phyloP scores from a whole-genome alignment of 2,888 invertebrate genomes.

The Neoscelio sp. region DNA sequence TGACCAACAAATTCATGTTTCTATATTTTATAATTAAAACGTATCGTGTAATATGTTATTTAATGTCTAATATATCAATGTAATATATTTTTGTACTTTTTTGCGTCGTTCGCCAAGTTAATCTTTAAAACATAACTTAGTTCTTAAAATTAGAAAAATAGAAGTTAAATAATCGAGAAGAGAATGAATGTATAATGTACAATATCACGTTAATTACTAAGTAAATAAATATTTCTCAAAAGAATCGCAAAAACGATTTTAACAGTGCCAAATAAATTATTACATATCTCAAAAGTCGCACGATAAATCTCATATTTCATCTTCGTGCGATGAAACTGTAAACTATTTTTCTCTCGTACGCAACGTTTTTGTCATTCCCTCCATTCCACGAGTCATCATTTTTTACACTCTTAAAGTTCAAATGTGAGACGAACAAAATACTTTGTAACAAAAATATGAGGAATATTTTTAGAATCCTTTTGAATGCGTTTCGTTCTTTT shows the following conservation, averaged over 20 bases:
- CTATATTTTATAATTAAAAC: no score
- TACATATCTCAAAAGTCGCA: slow-evolving; percentile 9
- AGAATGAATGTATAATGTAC: no score
- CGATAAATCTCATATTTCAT: slow-evolving; percentile 19
- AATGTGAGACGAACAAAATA: slow-evolving; percentile 53
- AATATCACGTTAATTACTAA: no score
- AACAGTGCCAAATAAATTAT: no score
- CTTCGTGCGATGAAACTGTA: slow-evolving; percentile 14
- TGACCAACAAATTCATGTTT: not conserved
- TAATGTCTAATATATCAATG: no score
- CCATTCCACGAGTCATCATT: slow-evolving; percentile 47
- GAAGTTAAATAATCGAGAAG: no score
- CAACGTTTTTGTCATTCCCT: slow-evolving; percentile 28
- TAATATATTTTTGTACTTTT: not conserved
- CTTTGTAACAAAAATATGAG: slow-evolving; percentile 44
- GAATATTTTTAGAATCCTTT: slow-evolving; percentile 53
- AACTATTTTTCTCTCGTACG: slow-evolving; percentile 17
- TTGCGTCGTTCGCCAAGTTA: not conserved
- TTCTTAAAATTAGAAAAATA: no score
- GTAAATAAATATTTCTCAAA: not conserved
- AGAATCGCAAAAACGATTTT: not conserved
- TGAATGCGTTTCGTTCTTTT: not conserved
- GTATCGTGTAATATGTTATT: no score
- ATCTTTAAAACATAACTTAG: no score
- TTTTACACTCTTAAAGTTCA: slow-evolving; percentile 47